Evolutionary conservation across 2,113 vertebrate species (phyloP), one percentile per base, ranked within the genome.

Genomic region (Carassius carassius): DNA sequence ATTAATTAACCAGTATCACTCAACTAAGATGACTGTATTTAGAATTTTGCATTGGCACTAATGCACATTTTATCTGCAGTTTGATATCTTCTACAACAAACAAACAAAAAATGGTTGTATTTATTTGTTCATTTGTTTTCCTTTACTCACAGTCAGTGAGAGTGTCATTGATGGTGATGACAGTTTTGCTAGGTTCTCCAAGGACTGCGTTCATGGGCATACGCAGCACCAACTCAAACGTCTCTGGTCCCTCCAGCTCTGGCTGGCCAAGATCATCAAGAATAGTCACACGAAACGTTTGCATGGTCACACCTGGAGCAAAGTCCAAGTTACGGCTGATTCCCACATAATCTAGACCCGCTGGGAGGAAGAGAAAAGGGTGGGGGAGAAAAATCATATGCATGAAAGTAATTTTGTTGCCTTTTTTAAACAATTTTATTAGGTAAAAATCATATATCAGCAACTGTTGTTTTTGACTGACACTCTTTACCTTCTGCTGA

Each of bases 251-350:
- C 88, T 98, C 96, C 70, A 96, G 91, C 88, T 94, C 85, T 0
- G 96, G 95, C 83, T 95, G 94, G 21, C 92, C 93, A 88, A 94
- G 88, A 85, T 97, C 96, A 87, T 96, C 94, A 73, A 96, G 92
- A 84, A 96, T 95, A n/a, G 93, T 96, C 79, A 96, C 95, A 49
- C 70, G 92, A 83, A 97, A 95, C 0, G 93, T 95, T 91, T 96
- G 95, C 94, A 94, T 91, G 2, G 90, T 94, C 32, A 96, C 94
- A 13, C 95, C 96, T 0, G 95, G 95, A 35, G 93, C 92, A 87
- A 97, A 98, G 90, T 96, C 94, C 85, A 97, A 90, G 83, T 96
- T 96, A 86, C 62, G 90, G 87, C 93, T 96, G 54, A 98, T 93
- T 78, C 95, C 95, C 35, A 95, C 91, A 0, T 97, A 97, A 90